These are phyloP conservation scores for Erpornis zantholeuca DNA, from an alignment of 2,113 vertebrate genomes.

Conservation along the genomic window DNA sequence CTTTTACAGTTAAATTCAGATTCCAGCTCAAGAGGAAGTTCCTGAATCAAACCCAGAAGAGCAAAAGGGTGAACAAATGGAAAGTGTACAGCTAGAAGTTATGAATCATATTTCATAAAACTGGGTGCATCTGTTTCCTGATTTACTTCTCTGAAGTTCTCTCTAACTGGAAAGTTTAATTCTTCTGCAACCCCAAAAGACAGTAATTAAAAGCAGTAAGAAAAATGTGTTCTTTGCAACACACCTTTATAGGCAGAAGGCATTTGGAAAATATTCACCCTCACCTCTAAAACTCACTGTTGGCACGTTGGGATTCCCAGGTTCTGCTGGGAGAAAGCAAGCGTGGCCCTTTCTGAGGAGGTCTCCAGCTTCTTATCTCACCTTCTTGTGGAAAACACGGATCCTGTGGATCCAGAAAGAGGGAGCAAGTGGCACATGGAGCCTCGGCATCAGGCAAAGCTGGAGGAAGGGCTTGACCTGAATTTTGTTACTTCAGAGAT, in stretches of 20 bases:
- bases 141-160: neutral
- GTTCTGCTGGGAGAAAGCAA: neutral
- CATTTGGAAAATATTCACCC: neutral
- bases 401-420: rapidly evolving
- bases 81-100: neutral
- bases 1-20: slow-evolving; percentile 41
- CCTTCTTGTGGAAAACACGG: rapidly evolving
- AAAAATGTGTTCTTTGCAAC: neutral
- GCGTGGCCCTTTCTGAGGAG: neutral
- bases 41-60: neutral
- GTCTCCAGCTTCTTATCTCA: neutral
- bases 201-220: neutral
- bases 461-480: neutral
- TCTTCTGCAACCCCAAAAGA: neutral
- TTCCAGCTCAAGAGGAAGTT: neutral
- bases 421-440: neutral
- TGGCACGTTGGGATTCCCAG: rapidly evolving
- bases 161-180: neutral
- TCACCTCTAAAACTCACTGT: neutral
- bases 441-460: neutral
- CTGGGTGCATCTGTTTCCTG: neutral
- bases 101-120: neutral
- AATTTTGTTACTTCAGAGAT: neutral
- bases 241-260: neutral
- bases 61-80: neutral